Evolutionary conservation across 2,113 vertebrate species (phyloP), one percentile per base, ranked within the genome.

Genomic region (Cettia cetti): DNA sequence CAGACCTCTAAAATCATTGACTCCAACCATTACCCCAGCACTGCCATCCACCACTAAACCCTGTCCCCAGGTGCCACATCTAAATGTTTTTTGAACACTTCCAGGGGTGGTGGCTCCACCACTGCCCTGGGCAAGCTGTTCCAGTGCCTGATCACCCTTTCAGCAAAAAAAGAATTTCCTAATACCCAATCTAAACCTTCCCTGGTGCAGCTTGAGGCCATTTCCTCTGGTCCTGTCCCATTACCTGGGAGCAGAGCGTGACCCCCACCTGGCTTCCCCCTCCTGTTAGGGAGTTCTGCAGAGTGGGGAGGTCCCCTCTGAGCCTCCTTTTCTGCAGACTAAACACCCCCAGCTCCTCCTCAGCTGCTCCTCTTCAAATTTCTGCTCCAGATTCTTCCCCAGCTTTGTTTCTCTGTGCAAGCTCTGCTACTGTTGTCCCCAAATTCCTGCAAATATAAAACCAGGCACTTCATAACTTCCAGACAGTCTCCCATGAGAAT

Each of bases 161-260:
- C n/a, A 53, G 20, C 7, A 7, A 45, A 60, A 6, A 59, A 39
- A 3, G 12, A 42, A 18, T 39, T 66, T 8, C 39, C 10, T n/a
- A 4, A n/a, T 39, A 52, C 0, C 19, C 23, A 26, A 10, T 24
- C 10, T 45, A 39, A 66, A 59, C 28, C 19, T 66, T 33, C 6
- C 6, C 45, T 66, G 52, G 11, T 53, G 45, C 16, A n/a, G 16
- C 28, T 45, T 7, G 23, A 68, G n/a, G 9, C n/a, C 0, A 0
- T 60, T 82, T 53, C 28, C 28, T 40, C 39, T 22, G n/a, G 40
- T 63, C 1, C n/a, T 69, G 30, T 57, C 13, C 13, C 15, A 7
- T 54, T 54, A 4, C 30, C n/a, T 56, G 30, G 16, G 30, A 9
- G 30, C 19, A n/a, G 30, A 71, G 49, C 35, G 11, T 0, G 3